Percentiles rank a stretch among this genome's conserved stretches.
These are phyloP conservation scores for Drosophila percnosoma DNA, from an alignment of 2,888 invertebrate species.

Conservation along the genomic window DNA sequence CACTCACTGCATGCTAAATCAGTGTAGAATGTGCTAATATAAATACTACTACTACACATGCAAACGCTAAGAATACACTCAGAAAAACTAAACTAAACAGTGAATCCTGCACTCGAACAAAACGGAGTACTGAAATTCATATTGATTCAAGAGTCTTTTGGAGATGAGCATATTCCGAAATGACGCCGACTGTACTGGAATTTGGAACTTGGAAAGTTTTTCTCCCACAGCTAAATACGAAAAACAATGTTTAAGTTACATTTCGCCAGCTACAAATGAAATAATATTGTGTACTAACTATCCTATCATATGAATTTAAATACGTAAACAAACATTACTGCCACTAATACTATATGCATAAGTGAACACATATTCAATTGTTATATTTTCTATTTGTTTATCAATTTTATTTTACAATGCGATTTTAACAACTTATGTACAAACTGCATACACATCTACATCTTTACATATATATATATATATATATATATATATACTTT, in stretches of 20 bases:
- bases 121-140: not conserved
- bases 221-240: not conserved
- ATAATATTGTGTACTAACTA: constrained; percentile 13
- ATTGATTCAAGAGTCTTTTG: not conserved
- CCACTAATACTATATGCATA: constrained; percentile 13
- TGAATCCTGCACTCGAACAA: not conserved
- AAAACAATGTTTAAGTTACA: not conserved
- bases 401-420: constrained; percentile 49
- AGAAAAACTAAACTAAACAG: not conserved
- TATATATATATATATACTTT: not conserved
- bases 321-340: constrained; percentile 11
- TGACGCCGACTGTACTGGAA: not conserved
- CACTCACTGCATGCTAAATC: not conserved
- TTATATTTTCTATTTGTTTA: constrained; percentile 13
- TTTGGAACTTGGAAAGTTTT: not conserved
- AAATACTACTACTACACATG: constrained; percentile 24
- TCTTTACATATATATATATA: not conserved
- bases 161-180: not conserved
- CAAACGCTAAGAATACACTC: constrained; percentile 16
- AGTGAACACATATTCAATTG: constrained; percentile 4
- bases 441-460: constrained; percentile 6
- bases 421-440: constrained; percentile 44
- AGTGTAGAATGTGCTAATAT: not conserved
- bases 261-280: constrained; percentile 15
- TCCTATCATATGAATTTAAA: constrained; percentile 28